Conservation (phyloP, 1,140 invertebrate species). For the Aphidius ervi region DNA sequence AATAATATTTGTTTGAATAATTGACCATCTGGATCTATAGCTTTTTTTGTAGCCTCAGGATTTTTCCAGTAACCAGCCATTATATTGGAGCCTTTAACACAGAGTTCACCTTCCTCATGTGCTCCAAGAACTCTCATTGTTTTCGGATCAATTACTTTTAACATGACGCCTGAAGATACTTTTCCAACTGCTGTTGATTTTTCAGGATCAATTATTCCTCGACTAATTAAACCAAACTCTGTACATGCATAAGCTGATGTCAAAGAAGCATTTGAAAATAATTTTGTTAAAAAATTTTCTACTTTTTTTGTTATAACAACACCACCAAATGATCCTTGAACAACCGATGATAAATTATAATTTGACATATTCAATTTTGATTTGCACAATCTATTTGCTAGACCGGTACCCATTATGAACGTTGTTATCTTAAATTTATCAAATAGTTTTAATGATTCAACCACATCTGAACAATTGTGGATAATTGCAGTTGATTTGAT, state of each 20-base stretch:
- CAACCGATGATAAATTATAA: too few species aligned
- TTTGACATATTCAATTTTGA: too few species aligned
- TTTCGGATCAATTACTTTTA: slow-evolving; percentile 42
- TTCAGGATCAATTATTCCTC: too few species aligned
- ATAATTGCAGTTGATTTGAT: slow-evolving; percentile 16
- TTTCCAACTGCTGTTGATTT: slow-evolving; percentile 32
- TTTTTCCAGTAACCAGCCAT: slow-evolving; percentile 39
- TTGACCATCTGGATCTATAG: slow-evolving; percentile 55
- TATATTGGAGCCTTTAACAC: slow-evolving; percentile 37
- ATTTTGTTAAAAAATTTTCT: too few species aligned
- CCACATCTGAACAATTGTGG: slow-evolving; percentile 14
- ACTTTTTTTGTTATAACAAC: too few species aligned
- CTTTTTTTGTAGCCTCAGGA: slow-evolving; percentile 47
- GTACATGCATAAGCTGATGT: too few species aligned
- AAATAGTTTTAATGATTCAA: background rate
- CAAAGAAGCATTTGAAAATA: too few species aligned
- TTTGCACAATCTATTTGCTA: background rate
- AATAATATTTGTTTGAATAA: background rate
- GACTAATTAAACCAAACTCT: background rate
- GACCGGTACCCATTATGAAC: background rate
- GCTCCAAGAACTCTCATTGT: slow-evolving; percentile 40
- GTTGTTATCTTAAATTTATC: background rate
- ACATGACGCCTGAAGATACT: slow-evolving; percentile 25
- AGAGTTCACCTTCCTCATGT: slow-evolving; percentile 46
- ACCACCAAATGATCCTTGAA: too few species aligned